Evolutionary conservation across 2,888 invertebrate genomes (phyloP).

Genomic region (Fragum sueziense): DNA sequence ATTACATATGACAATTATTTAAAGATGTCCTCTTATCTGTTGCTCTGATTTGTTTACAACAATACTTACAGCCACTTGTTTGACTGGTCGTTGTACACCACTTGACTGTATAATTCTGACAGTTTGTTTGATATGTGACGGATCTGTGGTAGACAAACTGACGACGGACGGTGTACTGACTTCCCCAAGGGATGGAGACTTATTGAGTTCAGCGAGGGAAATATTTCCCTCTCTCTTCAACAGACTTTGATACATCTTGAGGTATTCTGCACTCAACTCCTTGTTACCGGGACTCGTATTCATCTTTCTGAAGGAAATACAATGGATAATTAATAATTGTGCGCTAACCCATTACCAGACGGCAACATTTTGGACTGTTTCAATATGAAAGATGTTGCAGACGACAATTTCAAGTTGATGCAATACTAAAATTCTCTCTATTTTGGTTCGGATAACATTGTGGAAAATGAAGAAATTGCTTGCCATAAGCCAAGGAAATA

Average conservation of each 20-base stretch:
- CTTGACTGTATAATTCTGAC: constrained; percentile 57
- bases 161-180: neutral
- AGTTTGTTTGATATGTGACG: constrained; percentile 52
- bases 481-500: constrained; percentile 50
- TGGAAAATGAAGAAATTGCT: too few relatives aligned
- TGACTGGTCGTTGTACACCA: constrained; percentile 34
- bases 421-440: too few relatives aligned
- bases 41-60: too few relatives aligned
- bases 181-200: constrained; percentile 15
- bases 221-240: constrained; percentile 46
- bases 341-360: too few relatives aligned
- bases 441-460: too few relatives aligned
- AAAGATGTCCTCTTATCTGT: too few relatives aligned
- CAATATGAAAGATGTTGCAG: too few relatives aligned
- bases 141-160: constrained; percentile 27
- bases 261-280: constrained; percentile 35
- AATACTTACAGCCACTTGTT: constrained; percentile 14
- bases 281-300: constrained; percentile 22
- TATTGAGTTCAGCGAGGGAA: constrained; percentile 46
- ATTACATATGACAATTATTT: too few relatives aligned
- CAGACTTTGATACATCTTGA: constrained; percentile 46
- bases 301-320: constrained; percentile 28
- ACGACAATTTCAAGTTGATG: too few relatives aligned
- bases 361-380: too few relatives aligned
- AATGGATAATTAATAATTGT: too few relatives aligned